Percentiles rank a stretch among this genome's conserved stretches.
Conservation (phyloP, 2,888 invertebrate species). For the Biston betularia region DNA sequence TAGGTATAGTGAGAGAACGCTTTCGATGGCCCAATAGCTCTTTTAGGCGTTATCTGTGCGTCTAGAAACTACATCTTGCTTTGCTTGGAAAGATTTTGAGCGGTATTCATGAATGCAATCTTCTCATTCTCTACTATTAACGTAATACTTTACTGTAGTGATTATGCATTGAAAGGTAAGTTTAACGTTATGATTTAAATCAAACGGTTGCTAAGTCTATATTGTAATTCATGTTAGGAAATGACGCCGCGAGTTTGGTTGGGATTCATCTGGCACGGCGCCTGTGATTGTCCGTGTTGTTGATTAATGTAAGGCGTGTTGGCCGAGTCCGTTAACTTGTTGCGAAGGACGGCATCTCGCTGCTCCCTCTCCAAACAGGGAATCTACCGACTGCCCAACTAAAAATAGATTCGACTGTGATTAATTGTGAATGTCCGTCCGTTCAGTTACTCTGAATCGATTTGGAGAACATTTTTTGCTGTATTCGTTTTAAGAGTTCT, state of each 20-base stretch:
- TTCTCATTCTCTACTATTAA: no score
- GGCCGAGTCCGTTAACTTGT: slow-evolving; percentile 67
- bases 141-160: no score
- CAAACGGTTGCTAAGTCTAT: no score
- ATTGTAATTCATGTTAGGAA: neutral
- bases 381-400: slow-evolving; percentile 51
- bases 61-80: no score
- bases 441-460: slow-evolving; percentile 41
- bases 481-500: slow-evolving; percentile 16
- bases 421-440: slow-evolving; percentile 60
- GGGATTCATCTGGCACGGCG: slow-evolving; percentile 54
- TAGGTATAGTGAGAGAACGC: no score
- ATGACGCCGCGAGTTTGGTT: slow-evolving; percentile 32
- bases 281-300: slow-evolving; percentile 60
- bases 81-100: no score
- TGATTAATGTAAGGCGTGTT: slow-evolving; percentile 72
- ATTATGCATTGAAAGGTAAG: no score
- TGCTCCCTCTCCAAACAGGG: slow-evolving; percentile 57
- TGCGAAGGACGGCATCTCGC: slow-evolving; percentile 65
- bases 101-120: no score
- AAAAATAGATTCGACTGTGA: slow-evolving; percentile 63
- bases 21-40: no score
- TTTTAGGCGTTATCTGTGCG: no score
- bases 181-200: no score
- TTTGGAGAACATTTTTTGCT: slow-evolving; percentile 34